phyloP scores from a whole-genome alignment of 2,797 vertebrate genomes.

The Hippopotamyrus pictus region DNA sequence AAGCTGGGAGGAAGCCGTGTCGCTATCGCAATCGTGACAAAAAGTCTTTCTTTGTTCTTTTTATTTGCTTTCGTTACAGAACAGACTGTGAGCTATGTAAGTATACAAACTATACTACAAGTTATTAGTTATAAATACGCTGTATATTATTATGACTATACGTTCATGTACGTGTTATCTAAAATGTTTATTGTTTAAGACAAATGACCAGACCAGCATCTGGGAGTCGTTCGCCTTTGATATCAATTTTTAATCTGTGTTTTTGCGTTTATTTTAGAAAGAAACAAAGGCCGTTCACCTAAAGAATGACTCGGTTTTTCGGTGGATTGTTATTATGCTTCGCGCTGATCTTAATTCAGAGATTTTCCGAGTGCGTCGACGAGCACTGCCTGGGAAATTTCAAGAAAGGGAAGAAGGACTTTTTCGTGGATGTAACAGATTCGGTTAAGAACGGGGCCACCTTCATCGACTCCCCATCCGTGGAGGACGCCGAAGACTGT shows the following conservation, averaged over 20 bases:
- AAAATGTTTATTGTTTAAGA: background rate
- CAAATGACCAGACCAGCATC: background rate
- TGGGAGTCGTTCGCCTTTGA: background rate
- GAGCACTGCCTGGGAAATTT: slow-evolving; percentile 49
- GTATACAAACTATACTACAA: background rate
- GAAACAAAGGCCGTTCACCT: background rate
- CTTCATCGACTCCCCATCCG: slow-evolving; percentile 57
- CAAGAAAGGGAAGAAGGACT: slow-evolving; percentile 46
- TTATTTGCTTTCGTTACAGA: background rate
- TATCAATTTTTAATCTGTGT: background rate
- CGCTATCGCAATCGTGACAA: background rate
- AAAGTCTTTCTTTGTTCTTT: background rate
- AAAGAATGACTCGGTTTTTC: slow-evolving; percentile 18
- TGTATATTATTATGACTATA: background rate
- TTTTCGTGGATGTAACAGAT: slow-evolving; percentile 69
- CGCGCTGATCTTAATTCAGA: slow-evolving; percentile 22
- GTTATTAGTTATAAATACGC: background rate
- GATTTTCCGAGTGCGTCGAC: slow-evolving; percentile 23
- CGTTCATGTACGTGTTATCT: background rate
- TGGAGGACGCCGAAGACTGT: slow-evolving; percentile 53
- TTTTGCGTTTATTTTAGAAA: background rate
- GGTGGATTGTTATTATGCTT: slow-evolving; percentile 33
- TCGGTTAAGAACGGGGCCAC: slow-evolving; percentile 72
- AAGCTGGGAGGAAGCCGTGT: background rate
- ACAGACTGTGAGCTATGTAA: background rate